Evolutionary conservation across 2,888 invertebrate genomes (phyloP), one percentile per base, ranked within the genome.

Genomic region (Poecilobothrus nobilitatus): DNA sequence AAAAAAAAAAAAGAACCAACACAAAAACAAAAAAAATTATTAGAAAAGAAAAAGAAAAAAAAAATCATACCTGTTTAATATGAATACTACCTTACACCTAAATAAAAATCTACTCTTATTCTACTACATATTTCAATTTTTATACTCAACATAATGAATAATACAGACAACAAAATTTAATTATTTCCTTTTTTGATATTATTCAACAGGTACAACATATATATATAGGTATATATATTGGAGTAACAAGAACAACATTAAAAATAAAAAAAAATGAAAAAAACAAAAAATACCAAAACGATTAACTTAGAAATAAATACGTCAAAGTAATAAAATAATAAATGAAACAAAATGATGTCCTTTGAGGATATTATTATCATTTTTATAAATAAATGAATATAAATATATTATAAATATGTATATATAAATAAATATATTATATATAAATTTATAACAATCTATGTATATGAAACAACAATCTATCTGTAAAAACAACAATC

Each of bases 301-400:
- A 53, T 53, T 53, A 53, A 53, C 53, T 53, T 6, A 53, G 53
- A 18, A 53, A 15, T 53, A 53, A 53, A 53, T 53, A 53, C 53
- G 53, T 53, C 53, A 53, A 53, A 53, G 53, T 53, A 53, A 53
- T 53, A 53, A 53, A 53, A 53, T 53, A 53, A 53, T 53, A 53
- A 53, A 53, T 53, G n/a, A 53, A 53, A 53, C 53, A 53, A 53
- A 53, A 53, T 18, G 53, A 53, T 53, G 53, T 53, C 53, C 53
- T 53, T 53, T 53, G 53, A 53, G 53, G 53, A 53, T 53, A 53
- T 18, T 53, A 53, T 53, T 18, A 53, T 53, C 6, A 18, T 53
- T 53, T 3, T 53, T 4, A 18, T 4, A 18, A 53, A 15, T 15
- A 12, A n/a, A 12, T 53, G 2, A 10, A 37, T 18, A 18, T 18